Evolutionary conservation across 1,140 invertebrate species (phyloP).

Genomic region (Protaetia brevitarsis): DNA sequence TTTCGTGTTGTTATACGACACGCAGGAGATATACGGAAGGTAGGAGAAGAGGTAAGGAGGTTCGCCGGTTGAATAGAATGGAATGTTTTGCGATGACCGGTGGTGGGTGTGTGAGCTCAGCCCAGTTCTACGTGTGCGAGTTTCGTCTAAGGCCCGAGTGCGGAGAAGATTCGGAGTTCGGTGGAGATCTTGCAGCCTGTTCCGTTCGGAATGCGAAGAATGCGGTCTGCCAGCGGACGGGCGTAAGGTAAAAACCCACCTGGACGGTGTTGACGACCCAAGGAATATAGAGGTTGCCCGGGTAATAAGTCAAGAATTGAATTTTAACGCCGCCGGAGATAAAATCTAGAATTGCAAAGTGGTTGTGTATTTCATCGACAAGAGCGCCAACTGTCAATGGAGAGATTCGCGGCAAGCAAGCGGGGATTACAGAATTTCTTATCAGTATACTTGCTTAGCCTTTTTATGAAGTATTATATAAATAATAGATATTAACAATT

Average conservation of each 20-base stretch:
- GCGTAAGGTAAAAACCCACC: constrained; percentile 13
- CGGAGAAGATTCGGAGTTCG: constrained; percentile 3
- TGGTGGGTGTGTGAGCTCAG: neutral
- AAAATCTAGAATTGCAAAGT: constrained; percentile 7
- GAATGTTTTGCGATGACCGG: constrained; percentile 11
- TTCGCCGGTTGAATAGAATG: neutral
- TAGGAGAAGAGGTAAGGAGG: neutral
- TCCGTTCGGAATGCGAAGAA: constrained; percentile 22
- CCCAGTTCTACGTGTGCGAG: neutral
- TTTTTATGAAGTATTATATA: too few relatives aligned
- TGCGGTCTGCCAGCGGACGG: constrained; percentile 25
- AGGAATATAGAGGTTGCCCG: constrained; percentile 1
- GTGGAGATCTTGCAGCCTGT: neutral
- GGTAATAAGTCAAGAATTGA: constrained; percentile 14
- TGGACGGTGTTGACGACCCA: constrained; percentile 16
- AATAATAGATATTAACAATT: too few relatives aligned
- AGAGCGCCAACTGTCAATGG: too few relatives aligned
- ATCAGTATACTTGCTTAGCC: too few relatives aligned
- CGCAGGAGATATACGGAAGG: too few relatives aligned
- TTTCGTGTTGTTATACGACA: too few relatives aligned
- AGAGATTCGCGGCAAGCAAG: too few relatives aligned
- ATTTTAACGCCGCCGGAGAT: constrained; percentile 11
- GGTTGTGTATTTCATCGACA: too few relatives aligned
- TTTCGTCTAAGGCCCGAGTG: neutral
- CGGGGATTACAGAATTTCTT: too few relatives aligned